Evolutionary conservation across 1,140 invertebrate species (phyloP).

Genomic region (Phymastichus coffea): DNA sequence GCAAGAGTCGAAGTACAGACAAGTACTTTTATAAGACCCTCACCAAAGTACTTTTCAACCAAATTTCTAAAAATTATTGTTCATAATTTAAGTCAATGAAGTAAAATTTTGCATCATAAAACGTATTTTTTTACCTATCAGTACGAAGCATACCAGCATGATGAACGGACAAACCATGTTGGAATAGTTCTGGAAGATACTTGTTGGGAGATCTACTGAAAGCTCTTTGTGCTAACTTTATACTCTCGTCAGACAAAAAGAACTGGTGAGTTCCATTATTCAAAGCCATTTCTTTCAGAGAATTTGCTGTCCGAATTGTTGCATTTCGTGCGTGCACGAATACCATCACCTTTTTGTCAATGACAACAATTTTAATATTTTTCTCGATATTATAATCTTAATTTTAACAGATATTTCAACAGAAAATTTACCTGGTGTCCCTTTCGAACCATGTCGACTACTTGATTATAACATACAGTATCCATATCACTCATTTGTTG

Average conservation of each 20-base stretch:
- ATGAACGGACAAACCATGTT: constrained; percentile 89
- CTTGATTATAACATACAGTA: constrained; percentile 91
- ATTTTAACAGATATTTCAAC: background rate
- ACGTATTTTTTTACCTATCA: constrained; percentile 69
- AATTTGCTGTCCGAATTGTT: constrained; percentile 83
- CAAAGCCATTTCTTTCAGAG: constrained; percentile 74
- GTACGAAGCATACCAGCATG: constrained; percentile 92
- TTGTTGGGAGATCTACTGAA: constrained; percentile 74
- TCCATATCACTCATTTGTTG: constrained; percentile 88
- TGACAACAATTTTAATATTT: background rate
- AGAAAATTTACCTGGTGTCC: constrained; percentile 78
- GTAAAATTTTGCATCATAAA: too few species aligned
- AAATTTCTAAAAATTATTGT: constrained; percentile 63
- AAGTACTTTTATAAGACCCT: constrained; percentile 89
- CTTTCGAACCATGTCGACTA: constrained; percentile 79
- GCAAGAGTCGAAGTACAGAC: constrained; percentile 97
- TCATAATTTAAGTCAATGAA: background rate
- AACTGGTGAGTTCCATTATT: constrained; percentile 70
- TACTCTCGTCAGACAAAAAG: constrained; percentile 67
- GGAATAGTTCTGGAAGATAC: constrained; percentile 79
- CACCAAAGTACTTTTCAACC: constrained; percentile 86
- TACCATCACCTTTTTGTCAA: constrained; percentile 80
- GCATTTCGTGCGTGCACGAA: constrained; percentile 98
- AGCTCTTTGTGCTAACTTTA: constrained; percentile 63
- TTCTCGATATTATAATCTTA: too few species aligned